Percentiles rank a stretch among this genome's conserved stretches.
Evolutionary conservation across 2,797 vertebrate genomes (phyloP).

Genomic region (Mustela erminea): DNA sequence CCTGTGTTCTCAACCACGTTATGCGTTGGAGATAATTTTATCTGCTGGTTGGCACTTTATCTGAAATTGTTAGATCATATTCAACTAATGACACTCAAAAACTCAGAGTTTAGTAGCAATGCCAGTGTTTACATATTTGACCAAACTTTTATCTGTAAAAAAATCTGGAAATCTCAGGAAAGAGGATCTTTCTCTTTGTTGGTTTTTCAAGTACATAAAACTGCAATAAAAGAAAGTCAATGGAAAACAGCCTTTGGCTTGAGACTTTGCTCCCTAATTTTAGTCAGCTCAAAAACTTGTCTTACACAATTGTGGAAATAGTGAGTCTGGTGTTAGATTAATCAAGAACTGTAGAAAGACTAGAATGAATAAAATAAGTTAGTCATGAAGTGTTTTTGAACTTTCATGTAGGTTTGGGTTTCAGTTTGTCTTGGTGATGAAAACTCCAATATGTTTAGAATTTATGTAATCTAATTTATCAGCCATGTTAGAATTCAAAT

Average conservation of each 20-base stretch:
- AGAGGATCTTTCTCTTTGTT: constrained; percentile 76
- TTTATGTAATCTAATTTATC: constrained; percentile 57
- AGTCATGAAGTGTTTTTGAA: constrained; percentile 69
- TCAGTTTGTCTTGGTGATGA: constrained; percentile 50
- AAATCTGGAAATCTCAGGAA: constrained; percentile 80
- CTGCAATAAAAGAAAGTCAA: constrained; percentile 74
- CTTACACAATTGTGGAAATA: constrained; percentile 82
- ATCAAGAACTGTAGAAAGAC: constrained; percentile 71
- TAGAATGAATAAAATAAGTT: constrained; percentile 62
- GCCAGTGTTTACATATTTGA: constrained; percentile 74
- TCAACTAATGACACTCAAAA: neutral
- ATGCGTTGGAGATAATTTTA: neutral
- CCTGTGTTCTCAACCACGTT: neutral
- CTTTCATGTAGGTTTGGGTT: constrained; percentile 67
- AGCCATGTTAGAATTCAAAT: constrained; percentile 50
- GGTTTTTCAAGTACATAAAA: constrained; percentile 78
- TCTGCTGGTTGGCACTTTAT: neutral
- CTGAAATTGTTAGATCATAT: neutral
- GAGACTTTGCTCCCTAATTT: constrained; percentile 78
- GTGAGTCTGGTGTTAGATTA: constrained; percentile 74
- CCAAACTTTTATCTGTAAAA: constrained; percentile 74
- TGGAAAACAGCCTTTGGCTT: constrained; percentile 82
- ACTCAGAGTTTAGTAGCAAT: constrained; percentile 8
- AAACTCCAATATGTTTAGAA: constrained; percentile 46
- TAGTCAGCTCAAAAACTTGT: constrained; percentile 77